phyloP scores from a whole-genome alignment of 2,888 invertebrate species.

The Pecten maximus region DNA sequence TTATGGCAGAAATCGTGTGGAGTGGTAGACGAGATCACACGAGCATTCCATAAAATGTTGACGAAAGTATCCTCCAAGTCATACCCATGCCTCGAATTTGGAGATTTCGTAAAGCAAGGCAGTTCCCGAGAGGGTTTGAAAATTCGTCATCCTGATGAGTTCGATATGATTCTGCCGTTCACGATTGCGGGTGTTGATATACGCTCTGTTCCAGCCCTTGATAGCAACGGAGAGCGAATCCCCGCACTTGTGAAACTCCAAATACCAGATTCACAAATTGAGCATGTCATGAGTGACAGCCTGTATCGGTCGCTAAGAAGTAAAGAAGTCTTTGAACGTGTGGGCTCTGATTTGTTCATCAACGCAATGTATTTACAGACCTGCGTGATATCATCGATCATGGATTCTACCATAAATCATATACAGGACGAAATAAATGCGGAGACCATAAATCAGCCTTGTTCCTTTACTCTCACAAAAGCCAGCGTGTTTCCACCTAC shows the following conservation, averaged over 20 bases:
- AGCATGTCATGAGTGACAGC: neutral
- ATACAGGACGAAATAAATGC: neutral
- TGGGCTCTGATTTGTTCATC: conserved; percentile 10
- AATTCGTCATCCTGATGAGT: conserved; percentile 57
- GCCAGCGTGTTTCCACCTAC: neutral
- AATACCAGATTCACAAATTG: neutral
- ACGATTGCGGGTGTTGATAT: conserved; percentile 49
- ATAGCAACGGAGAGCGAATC: neutral
- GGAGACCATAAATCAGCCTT: neutral
- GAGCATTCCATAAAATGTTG: neutral
- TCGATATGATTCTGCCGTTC: conserved; percentile 57
- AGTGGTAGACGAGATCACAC: conserved; percentile 36
- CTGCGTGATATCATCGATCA: conserved; percentile 36
- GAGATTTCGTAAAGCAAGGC: conserved; percentile 57
- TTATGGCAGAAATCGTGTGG: conserved; percentile 37
- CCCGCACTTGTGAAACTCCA: conserved; percentile 37
- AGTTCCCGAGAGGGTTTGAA: conserved; percentile 61
- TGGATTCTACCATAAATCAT: conserved; percentile 10
- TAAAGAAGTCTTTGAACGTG: conserved; percentile 25
- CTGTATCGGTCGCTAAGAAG: neutral
- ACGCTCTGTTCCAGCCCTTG: neutral
- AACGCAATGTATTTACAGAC: conserved; percentile 39
- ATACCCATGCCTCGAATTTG: conserved; percentile 31
- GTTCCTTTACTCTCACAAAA: neutral
- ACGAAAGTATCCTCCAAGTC: neutral